Evolutionary conservation across 2,113 vertebrate species (phyloP).

Genomic region (Callopanchax toddi): DNA sequence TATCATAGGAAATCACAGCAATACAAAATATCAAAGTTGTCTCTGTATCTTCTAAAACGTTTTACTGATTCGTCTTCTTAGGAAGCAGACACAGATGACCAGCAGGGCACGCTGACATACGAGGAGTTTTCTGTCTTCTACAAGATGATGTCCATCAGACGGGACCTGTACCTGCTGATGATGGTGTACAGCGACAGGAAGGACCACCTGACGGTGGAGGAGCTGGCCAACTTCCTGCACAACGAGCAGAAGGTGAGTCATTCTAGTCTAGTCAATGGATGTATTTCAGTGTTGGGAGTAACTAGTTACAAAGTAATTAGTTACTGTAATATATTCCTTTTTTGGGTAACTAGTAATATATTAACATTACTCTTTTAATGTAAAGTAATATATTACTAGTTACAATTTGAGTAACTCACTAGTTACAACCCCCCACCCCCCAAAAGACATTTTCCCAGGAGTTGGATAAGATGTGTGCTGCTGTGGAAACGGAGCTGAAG

Average conservation of each 20-base stretch:
- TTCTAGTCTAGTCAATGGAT: background rate
- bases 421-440: no score
- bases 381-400: no score
- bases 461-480: no score
- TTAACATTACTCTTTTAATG: no score
- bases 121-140: constrained; percentile 98
- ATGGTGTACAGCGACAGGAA: constrained; percentile 94
- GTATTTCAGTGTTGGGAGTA: no score
- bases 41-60: background rate
- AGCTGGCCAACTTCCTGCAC: constrained; percentile 89
- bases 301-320: no score
- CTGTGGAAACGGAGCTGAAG: no score
- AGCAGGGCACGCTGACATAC: constrained; percentile 93
- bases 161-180: constrained; percentile 93
- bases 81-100: constrained; percentile 97
- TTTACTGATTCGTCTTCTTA: constrained; percentile 54
- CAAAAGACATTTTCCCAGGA: no score
- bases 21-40: background rate
- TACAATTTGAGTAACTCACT: no score
- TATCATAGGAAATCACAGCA: no score
- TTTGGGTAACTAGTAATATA: no score
- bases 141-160: constrained; percentile 96
- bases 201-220: constrained; percentile 90
- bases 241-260: constrained; percentile 91
- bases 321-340: no score